Percentiles rank a stretch among this genome's conserved stretches.
These are phyloP conservation scores for Trichacis sp. DNA, from an alignment of 2,888 invertebrate species.

Conservation along the genomic window DNA sequence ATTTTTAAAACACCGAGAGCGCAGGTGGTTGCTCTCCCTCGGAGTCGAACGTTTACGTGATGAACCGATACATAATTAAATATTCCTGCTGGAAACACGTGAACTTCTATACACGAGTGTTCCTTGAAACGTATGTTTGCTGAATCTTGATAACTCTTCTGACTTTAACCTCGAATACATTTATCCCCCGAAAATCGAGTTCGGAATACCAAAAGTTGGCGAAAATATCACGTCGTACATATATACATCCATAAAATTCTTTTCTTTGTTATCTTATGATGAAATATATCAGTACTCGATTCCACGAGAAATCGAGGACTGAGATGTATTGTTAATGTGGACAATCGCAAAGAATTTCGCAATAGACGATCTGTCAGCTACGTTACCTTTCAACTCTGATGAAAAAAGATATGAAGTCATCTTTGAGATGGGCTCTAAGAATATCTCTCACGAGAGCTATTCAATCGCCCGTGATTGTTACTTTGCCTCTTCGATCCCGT, in stretches of 20 bases:
- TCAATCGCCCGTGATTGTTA: constrained; percentile 63
- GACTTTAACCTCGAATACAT: not conserved
- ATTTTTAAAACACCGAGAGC: constrained; percentile 53
- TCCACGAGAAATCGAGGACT: no score
- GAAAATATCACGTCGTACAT: not conserved
- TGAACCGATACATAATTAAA: constrained; percentile 64
- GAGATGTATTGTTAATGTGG: constrained; percentile 8
- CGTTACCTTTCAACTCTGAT: constrained; percentile 17
- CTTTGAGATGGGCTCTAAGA: constrained; percentile 40
- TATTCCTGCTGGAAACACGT: constrained; percentile 48
- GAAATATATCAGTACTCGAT: no score
- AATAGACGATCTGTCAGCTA: constrained; percentile 9
- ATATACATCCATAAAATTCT: not conserved
- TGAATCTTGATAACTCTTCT: constrained; percentile 19
- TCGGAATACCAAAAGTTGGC: not conserved
- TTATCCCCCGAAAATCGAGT: not conserved
- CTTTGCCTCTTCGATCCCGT: constrained; percentile 45
- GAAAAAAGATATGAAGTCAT: constrained; percentile 44
- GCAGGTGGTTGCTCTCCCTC: constrained; percentile 53
- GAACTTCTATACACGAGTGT: constrained; percentile 34
- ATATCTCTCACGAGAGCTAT: constrained; percentile 52
- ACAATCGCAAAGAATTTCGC: constrained; percentile 18
- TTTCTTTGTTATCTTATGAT: no score
- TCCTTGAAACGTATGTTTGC: constrained; percentile 6
- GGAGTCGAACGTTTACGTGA: constrained; percentile 54